A percentile compares a stretch with the other conserved stretches of the same genome.
phyloP scores from a whole-genome alignment of 1,140 invertebrate genomes.

The Drosophila bocki region DNA sequence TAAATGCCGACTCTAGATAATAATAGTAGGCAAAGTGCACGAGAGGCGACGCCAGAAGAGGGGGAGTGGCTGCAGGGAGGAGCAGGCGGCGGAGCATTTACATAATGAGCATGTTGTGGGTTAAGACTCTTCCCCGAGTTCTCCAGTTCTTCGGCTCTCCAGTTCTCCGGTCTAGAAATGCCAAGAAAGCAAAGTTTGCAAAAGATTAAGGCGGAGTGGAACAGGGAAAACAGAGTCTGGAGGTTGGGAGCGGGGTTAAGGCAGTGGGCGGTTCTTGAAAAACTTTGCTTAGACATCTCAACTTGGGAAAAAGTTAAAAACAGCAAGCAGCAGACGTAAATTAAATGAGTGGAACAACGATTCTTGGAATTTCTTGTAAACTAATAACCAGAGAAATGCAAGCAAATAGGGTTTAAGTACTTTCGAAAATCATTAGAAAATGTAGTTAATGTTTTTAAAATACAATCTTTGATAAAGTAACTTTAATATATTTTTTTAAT shows the following conservation, averaged over 20 bases:
- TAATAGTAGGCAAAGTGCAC: constrained; percentile 38
- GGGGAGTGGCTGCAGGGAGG: constrained; percentile 18
- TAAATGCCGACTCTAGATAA: constrained; percentile 58
- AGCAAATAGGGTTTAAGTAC: neutral
- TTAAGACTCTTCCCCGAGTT: constrained; percentile 29
- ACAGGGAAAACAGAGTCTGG: neutral
- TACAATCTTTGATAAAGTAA: too few species aligned
- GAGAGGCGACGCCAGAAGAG: neutral
- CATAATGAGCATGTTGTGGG: constrained; percentile 62
- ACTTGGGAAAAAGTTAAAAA: constrained; percentile 19
- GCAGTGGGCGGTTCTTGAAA: constrained; percentile 38
- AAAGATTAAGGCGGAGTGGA: constrained; percentile 16
- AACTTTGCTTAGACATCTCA: constrained; percentile 40
- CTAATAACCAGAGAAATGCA: constrained; percentile 19
- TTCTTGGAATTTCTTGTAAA: constrained; percentile 21
- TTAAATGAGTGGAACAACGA: constrained; percentile 37
- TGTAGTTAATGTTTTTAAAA: neutral
- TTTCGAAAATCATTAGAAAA: neutral
- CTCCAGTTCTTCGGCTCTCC: constrained; percentile 3
- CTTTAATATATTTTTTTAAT: neutral
- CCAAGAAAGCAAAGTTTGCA: constrained; percentile 46
- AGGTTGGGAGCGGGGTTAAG: neutral
- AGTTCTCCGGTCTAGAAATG: constrained; percentile 22
- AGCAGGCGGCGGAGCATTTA: constrained; percentile 40
- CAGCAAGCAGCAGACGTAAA: constrained; percentile 23